Evolutionary conservation across 2,113 vertebrate genomes (phyloP).

Genomic region (Euleptes europaea): DNA sequence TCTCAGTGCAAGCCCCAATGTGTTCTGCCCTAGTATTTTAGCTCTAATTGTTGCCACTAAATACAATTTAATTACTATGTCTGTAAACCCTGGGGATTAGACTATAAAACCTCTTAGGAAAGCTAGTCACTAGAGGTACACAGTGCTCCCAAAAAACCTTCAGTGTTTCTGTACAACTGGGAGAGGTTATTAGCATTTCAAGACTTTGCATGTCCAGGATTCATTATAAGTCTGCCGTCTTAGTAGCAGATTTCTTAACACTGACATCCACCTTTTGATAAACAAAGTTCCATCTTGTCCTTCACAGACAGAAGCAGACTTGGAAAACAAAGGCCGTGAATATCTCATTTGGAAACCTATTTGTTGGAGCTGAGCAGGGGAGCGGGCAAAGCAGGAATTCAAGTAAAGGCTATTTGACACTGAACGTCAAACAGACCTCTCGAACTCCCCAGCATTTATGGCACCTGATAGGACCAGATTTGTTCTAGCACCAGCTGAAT

Average conservation of each 20-base stretch:
- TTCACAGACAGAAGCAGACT: neutral
- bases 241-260: neutral
- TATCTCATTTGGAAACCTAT: neutral
- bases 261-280: neutral
- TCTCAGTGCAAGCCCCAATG: neutral
- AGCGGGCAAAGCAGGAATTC: no score
- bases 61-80: constrained; percentile 25
- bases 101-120: constrained; percentile 12
- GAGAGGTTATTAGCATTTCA: neutral
- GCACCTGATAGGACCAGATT: no score
- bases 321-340: neutral
- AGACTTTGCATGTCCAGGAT: neutral
- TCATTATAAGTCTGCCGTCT: neutral
- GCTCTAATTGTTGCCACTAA: constrained; percentile 21
- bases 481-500: no score
- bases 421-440: no score
- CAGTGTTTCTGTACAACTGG: neutral
- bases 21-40: constrained; percentile 3
- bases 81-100: constrained; percentile 9
- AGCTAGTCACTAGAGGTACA: neutral
- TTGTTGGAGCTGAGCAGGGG: no score
- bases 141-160: neutral
- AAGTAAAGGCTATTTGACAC: no score
- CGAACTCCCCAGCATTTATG: no score
- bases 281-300: neutral